A percentile compares a stretch with the other conserved stretches of the same genome.
Conservation (phyloP, 2,113 vertebrate species). For the Neolamprologus tretocephalus region DNA sequence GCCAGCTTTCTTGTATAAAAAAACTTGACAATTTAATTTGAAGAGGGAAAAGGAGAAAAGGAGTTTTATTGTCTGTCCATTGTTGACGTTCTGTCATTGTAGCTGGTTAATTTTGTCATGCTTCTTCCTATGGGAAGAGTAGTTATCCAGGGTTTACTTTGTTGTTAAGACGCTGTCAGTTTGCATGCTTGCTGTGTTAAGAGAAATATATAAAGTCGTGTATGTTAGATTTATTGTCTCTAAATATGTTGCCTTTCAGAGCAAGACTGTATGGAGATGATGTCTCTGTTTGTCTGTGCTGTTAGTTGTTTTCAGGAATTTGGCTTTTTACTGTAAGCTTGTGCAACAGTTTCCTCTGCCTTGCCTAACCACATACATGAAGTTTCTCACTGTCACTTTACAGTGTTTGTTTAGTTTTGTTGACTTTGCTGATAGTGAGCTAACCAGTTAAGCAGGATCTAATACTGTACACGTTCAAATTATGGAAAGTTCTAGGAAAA, state of each 20-base stretch:
- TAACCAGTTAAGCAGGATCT: slow-evolving; percentile 53
- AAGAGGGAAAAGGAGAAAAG: slow-evolving; percentile 40
- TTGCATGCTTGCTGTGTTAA: neutral
- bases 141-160: slow-evolving; percentile 1
- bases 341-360: neutral
- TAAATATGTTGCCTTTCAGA: neutral
- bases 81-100: slow-evolving; percentile 50
- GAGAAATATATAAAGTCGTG: neutral
- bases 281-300: neutral
- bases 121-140: slow-evolving; percentile 21
- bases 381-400: neutral
- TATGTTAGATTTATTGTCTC: neutral
- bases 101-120: slow-evolving; percentile 55
- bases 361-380: neutral
- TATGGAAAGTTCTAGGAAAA: slow-evolving; percentile 18
- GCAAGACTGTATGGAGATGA: neutral
- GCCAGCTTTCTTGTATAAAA: slow-evolving; percentile 59
- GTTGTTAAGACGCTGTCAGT: neutral
- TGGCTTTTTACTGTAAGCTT: neutral
- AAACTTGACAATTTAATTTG: slow-evolving; percentile 73
- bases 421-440: slow-evolving; percentile 41
- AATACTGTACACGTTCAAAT: neutral
- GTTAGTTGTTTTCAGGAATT: neutral
- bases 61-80: slow-evolving; percentile 33
- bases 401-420: slow-evolving; percentile 44